These are phyloP conservation scores for Petroica traversi DNA, from an alignment of 2,113 vertebrate species.

Conservation along the genomic window DNA sequence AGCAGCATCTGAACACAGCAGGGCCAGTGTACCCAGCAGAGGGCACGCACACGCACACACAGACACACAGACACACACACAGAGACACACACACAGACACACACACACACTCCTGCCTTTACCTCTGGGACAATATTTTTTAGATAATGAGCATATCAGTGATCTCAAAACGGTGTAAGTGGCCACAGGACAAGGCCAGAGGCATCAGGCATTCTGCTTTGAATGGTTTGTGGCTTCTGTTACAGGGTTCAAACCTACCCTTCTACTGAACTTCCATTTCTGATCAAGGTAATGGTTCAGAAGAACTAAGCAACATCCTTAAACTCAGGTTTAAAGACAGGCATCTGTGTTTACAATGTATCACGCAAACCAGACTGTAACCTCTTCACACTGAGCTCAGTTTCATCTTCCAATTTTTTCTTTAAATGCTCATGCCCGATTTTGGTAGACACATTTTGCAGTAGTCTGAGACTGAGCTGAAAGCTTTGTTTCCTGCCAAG, in stretches of 20 bases:
- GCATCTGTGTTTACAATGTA: background rate
- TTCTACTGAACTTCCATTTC: background rate
- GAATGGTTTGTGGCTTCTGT: background rate
- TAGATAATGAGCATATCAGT: slow-evolving; percentile 6
- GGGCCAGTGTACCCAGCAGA: background rate
- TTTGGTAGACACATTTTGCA: background rate
- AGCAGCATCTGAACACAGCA: background rate
- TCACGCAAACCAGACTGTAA: background rate
- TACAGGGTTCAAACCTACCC: background rate
- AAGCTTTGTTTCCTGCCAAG: slow-evolving; percentile 16
- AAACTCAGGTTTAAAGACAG: background rate
- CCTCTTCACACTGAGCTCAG: background rate
- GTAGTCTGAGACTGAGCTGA: background rate
- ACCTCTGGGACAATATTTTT: background rate
- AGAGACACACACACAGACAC: background rate
- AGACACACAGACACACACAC: background rate
- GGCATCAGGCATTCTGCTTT: background rate
- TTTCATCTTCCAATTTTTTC: background rate
- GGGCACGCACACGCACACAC: background rate
- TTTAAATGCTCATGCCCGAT: background rate
- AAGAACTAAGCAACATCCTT: background rate
- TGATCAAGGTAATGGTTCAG: background rate
- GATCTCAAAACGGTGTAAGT: background rate
- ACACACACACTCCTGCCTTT: background rate
- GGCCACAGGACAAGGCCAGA: background rate